Conservation (phyloP, 2,113 vertebrate genomes). For the Tretioscincus oriximinensis region DNA sequence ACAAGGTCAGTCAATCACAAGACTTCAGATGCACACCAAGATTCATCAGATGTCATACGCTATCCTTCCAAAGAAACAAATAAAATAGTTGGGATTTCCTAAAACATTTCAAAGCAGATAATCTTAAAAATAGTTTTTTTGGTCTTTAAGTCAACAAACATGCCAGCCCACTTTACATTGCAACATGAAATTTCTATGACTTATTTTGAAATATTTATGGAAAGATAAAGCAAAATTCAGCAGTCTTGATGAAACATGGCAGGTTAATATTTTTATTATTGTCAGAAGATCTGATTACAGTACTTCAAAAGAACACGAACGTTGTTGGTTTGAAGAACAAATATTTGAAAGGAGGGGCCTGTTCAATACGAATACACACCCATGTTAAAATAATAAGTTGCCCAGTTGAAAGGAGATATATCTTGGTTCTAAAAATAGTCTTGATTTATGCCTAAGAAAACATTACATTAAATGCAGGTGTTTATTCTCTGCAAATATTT, state of each 20-base stretch:
- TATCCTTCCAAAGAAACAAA: neutral
- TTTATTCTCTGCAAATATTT: neutral
- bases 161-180: neutral
- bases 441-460: constrained; percentile 3
- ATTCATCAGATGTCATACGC: no score
- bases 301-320: constrained; percentile 4
- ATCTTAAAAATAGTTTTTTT: neutral
- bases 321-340: constrained; percentile 6
- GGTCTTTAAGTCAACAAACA: neutral
- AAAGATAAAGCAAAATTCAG: neutral
- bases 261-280: constrained; percentile 2
- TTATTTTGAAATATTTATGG: neutral
- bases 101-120: neutral
- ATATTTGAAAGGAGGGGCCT: constrained; percentile 22
- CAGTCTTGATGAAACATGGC: neutral
- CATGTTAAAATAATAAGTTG: neutral
- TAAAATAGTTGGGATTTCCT: neutral
- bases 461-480: neutral
- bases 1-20: no score
- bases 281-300: neutral
- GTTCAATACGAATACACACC: neutral
- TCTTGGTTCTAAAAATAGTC: neutral
- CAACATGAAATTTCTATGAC: neutral
- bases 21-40: no score
- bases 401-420: constrained; percentile 4